Conservation (phyloP, 1,140 invertebrate species). For the Globodera ellingtonae region DNA sequence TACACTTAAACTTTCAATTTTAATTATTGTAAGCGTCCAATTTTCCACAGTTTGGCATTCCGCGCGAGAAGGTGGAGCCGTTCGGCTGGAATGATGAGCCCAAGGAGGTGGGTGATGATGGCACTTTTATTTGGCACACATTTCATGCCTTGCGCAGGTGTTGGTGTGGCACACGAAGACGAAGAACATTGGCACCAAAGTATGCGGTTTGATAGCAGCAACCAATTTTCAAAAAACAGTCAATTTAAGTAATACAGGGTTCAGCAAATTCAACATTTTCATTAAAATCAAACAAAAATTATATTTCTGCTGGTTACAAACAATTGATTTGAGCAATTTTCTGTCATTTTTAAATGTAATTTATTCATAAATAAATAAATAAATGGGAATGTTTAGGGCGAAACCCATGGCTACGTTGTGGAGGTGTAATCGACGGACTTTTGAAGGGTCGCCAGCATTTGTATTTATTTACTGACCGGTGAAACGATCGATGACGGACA, state of each 20-base stretch:
- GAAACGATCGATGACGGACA: background rate
- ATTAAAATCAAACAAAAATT: too few relatives aligned
- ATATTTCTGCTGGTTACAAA: too few relatives aligned
- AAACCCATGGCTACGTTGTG: conserved; percentile 32
- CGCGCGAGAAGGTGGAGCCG: conserved; percentile 28
- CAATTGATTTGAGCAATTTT: too few relatives aligned
- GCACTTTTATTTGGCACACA: background rate
- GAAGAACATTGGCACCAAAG: conserved; percentile 39
- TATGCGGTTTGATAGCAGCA: background rate
- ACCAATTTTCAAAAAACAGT: background rate
- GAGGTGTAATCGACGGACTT: conserved; percentile 9
- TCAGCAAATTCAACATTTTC: too few relatives aligned
- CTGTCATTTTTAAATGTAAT: too few relatives aligned
- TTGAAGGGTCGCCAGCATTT: background rate
- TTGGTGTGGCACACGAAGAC: conserved; percentile 44
- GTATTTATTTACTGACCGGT: background rate
- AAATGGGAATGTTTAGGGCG: background rate
- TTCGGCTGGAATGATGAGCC: conserved; percentile 39
- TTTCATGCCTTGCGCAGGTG: background rate
- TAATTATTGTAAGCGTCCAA: background rate
- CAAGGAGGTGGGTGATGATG: conserved; percentile 16
- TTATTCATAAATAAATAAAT: background rate
- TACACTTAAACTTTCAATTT: background rate
- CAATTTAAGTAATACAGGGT: too few relatives aligned
- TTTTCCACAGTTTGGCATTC: conserved; percentile 34